phyloP scores from a whole-genome alignment of 2,888 invertebrate genomes.

The Lepidocyrtinus sp. region DNA sequence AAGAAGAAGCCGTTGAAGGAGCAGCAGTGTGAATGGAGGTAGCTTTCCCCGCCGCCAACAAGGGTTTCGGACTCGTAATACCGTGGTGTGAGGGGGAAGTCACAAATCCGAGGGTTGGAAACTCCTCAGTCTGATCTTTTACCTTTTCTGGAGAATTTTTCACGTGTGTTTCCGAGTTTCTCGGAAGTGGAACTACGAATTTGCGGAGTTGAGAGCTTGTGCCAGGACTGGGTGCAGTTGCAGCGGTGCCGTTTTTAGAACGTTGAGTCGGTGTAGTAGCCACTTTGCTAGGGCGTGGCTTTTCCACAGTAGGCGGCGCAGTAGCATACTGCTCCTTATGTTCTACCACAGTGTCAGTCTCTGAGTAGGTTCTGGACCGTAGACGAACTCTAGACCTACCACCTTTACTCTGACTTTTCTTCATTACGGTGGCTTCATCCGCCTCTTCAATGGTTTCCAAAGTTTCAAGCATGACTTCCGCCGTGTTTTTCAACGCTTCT shows the following conservation, averaged over 20 bases:
- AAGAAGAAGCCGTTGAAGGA: background rate
- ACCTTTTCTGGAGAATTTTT: too few relatives aligned
- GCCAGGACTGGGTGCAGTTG: too few relatives aligned
- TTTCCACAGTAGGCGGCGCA: too few relatives aligned
- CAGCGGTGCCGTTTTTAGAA: too few relatives aligned
- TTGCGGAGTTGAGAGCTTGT: background rate
- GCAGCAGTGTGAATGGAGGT: too few relatives aligned
- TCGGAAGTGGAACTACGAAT: background rate
- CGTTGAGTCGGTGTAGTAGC: too few relatives aligned
- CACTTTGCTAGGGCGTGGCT: too few relatives aligned
- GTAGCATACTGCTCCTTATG: background rate
- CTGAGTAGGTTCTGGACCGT: conserved; percentile 53
- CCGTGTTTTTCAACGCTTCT: conserved; percentile 18
- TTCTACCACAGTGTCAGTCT: conserved; percentile 32
- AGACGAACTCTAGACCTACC: conserved; percentile 38
- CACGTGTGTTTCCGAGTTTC: background rate
- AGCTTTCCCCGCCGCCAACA: too few relatives aligned
- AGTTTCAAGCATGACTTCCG: conserved; percentile 78
- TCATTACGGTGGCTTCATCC: conserved; percentile 44
- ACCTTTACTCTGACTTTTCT: conserved; percentile 26
- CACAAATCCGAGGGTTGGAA: background rate
- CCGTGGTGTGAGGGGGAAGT: too few relatives aligned
- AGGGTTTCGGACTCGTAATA: too few relatives aligned
- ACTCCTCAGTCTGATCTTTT: background rate
- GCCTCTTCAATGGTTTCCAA: conserved; percentile 68